Base-by-base conservation (phyloP, 2,113 vertebrate species). In the Echinops telfairi region DNA sequence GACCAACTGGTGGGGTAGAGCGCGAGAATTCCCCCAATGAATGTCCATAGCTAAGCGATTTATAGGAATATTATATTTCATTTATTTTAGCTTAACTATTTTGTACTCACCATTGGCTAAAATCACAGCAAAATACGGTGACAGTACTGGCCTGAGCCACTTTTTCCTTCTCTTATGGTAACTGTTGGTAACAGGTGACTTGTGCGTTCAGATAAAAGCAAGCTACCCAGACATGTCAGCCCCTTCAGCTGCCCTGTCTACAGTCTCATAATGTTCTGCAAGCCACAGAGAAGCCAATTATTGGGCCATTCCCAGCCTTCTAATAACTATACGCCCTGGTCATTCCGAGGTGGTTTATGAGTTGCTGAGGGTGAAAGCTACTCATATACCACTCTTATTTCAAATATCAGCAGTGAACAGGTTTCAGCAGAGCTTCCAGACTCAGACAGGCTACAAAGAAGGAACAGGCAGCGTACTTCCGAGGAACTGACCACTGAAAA, bases 41-140 rank as follows among this genome's bases (percentile, higher is more conserved):
- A 58, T 80, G 60, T 89, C 43, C 75, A 83, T 4, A 93, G 38
- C 22, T 84, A 68, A 71, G 60, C 12, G 84, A 60, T 78, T 94
- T 79, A 86, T 68, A 53, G 17, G 60, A 77, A 4, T 22, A 29
- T 47, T 60, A 19, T 29, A 22, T n/a, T 86, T 83, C 79, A 71
- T 58, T 6, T 78, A 16, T 88, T 77, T 85, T 27, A 80, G 75
- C 12, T 86, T 31, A 85, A 43, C 82, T 81, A 47, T 43, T 90
- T 88, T 83, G 27, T 0, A 75, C 31, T 89, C 79, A 68, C 3
- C 31, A 53, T 5, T 83, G 62, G 89, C 71, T 25, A 83, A 94
- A 83, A 86, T 22, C 88, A 83, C 2, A 90, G 2, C n/a, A 23
- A 90, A 31, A 86, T 12, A 58, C 64, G 27, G 19, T 27, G 27